Base-by-base conservation (phyloP, 2,888 invertebrate species). In the Hipparchia semele region DNA sequence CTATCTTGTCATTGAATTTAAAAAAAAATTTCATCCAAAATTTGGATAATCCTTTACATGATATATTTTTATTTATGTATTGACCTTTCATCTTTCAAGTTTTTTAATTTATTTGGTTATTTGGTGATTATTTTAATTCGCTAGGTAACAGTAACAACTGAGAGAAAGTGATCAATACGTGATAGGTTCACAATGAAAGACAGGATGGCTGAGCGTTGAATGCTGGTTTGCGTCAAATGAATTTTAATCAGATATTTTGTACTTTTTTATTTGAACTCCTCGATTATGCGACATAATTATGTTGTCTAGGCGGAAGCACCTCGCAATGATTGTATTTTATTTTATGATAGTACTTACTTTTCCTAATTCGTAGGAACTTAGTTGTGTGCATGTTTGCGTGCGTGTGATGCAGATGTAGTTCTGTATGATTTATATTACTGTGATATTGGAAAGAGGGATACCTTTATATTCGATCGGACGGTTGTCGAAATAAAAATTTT, bases 391-490 rank as follows among this genome's bases (percentile, higher is more conserved):
- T 84, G 84, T 70, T 23, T 77, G 85, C 73, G 78, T 82, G 86
- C 81, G 84, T 83, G 79, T 83, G 80, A 78, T 83, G 80, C 79
- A 82, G 81, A 83, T 83, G 82, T 83, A 82, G 81, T 84, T 86
- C 86, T 85, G 83, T 88, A 87, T 81, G 82, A 84, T 88, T 90
- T 90, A 86, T 88, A 86, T 90, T 88, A 87, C 92, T 92, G 92
- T 92, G 92, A 93, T 92, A 92, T 88, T 86, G 88, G 77, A 78
- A 78, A 85, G 86, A 86, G 87, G 86, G 86, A 87, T 86, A 88
- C 86, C 86, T 84, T 74, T 84, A 81, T 82, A 83, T 82, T 84
- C 84, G 83, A 86, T 85, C 86, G 83, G 84, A 75, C 68, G 66
- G 84, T 81, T 77, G 77, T 79, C 78, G 74, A 73, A 84, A 81